These are phyloP conservation scores for Nothobranchius kuhntae DNA, from an alignment of 2,113 vertebrate genomes.

Conservation along the genomic window DNA sequence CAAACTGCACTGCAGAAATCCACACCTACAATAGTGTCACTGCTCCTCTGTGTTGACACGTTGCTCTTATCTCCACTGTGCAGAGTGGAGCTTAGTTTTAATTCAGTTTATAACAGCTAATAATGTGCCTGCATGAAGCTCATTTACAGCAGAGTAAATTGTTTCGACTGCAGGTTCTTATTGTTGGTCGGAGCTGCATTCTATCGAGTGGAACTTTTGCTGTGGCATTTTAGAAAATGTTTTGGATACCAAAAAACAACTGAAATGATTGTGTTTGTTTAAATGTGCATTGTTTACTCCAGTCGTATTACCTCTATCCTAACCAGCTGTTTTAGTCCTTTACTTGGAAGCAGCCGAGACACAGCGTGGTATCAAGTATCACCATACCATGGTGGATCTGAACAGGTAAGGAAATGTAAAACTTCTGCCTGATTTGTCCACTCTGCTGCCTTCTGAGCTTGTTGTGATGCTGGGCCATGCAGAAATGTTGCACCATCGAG, in stretches of 20 bases:
- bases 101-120: conserved; percentile 1
- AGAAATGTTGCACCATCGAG: conserved; percentile 12
- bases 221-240: conserved; percentile 49
- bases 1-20: conserved; percentile 3
- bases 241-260: conserved; percentile 25
- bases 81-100: conserved; percentile 13
- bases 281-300: conserved; percentile 11
- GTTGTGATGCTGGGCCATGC: conserved; percentile 7
- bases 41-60: conserved; percentile 17
- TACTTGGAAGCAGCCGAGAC: too few species aligned
- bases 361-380: background rate
- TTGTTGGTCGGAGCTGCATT: conserved; percentile 2
- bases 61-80: conserved; percentile 9
- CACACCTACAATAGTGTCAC: conserved; percentile 1
- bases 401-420: conserved; percentile 40
- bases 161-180: background rate
- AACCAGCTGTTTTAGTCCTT: background rate
- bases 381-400: conserved; percentile 31
- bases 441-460: too few species aligned
- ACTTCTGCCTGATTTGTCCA: background rate
- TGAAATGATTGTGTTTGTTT: conserved; percentile 7
- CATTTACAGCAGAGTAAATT: background rate
- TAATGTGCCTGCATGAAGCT: conserved; percentile 8
- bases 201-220: conserved; percentile 24
- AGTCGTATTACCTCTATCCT: background rate